phyloP scores from a whole-genome alignment of 1,140 invertebrate species.

The Chironomus tepperi region DNA sequence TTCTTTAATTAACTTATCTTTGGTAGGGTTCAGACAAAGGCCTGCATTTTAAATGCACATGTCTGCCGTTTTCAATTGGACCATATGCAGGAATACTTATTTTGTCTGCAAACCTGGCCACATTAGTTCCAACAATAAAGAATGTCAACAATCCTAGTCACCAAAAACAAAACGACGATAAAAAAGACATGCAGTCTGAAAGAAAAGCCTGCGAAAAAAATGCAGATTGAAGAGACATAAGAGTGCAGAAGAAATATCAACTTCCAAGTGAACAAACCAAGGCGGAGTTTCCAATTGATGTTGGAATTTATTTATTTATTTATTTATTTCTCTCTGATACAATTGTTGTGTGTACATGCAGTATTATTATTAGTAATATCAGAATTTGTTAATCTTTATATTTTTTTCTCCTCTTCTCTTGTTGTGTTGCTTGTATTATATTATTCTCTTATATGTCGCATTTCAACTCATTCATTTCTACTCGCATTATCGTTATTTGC shows the following conservation, averaged over 20 bases:
- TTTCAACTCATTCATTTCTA: conserved; percentile 9
- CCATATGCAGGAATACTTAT: no score
- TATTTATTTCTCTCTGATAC: background rate
- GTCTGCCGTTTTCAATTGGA: no score
- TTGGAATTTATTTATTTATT: background rate
- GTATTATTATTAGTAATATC: conserved; percentile 14
- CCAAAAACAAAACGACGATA: no score
- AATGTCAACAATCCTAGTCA: no score
- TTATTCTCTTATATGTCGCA: conserved; percentile 13
- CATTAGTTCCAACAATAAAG: no score
- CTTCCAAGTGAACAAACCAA: background rate
- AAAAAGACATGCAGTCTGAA: no score
- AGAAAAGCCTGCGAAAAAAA: background rate
- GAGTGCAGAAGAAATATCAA: background rate
- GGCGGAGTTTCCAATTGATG: conserved; percentile 9
- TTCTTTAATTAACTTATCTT: no score
- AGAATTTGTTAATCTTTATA: conserved; percentile 8
- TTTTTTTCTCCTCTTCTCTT: background rate
- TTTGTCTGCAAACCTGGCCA: no score
- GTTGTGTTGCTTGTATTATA: background rate
- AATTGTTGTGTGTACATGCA: background rate
- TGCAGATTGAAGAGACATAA: background rate
- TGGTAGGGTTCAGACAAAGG: no score
- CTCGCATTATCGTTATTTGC: conserved; percentile 12
- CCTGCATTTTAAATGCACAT: no score